Evolutionary conservation across 2,113 vertebrate genomes (phyloP).

Genomic region (Coracopsis vasa): DNA sequence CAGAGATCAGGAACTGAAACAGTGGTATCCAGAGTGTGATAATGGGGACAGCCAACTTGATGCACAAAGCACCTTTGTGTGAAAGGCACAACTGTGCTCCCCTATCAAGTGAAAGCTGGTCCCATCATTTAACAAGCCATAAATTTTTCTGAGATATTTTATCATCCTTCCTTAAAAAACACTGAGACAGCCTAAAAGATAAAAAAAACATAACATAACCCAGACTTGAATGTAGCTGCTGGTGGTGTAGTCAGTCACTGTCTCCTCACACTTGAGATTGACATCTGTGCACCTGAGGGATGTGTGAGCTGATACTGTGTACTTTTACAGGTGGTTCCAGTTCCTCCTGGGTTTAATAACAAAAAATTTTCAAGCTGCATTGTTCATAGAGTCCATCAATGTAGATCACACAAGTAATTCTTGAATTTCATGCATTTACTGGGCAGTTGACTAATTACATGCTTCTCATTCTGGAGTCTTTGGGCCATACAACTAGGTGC

Average conservation of each 20-base stretch:
- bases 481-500: not conserved
- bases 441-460: slow-evolving; percentile 53
- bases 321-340: not conserved
- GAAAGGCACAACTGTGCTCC: not conserved
- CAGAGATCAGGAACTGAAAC: not conserved
- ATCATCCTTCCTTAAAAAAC: not conserved
- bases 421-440: not conserved
- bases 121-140: not conserved
- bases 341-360: not conserved
- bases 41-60: not conserved
- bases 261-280: not conserved
- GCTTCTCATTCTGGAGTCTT: slow-evolving; percentile 32
- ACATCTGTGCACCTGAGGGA: not conserved
- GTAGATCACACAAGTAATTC: not conserved
- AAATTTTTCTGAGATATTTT: not conserved
- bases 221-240: not conserved
- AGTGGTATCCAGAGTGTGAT: fast-evolving
- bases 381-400: not conserved
- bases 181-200: not conserved
- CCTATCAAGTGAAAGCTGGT: not conserved
- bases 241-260: not conserved
- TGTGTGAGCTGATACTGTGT: not conserved
- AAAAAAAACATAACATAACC: not conserved
- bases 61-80: not conserved
- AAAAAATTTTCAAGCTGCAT: not conserved